These are phyloP conservation scores for Pachyseris speciosa DNA, from an alignment of 64 coral and sea anemone species.

Conservation along the genomic window DNA sequence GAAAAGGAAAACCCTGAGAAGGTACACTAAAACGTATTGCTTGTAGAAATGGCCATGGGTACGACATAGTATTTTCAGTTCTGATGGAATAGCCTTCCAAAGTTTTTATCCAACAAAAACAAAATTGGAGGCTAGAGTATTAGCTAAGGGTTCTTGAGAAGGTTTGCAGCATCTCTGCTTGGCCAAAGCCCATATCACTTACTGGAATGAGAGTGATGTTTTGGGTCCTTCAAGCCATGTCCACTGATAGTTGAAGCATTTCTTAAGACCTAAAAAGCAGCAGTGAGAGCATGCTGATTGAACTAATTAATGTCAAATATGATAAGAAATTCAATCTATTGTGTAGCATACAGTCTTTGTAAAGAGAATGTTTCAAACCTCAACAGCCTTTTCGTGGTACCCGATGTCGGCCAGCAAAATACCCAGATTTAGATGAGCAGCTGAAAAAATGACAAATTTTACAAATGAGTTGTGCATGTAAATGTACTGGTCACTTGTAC, in stretches of 20 bases:
- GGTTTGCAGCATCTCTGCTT: no score
- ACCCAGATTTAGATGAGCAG: conserved; percentile 73
- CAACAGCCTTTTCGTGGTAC: conserved; percentile 28
- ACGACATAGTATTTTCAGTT: no score
- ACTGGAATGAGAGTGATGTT: conserved; percentile 81
- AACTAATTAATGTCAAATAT: neutral
- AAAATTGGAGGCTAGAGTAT: no score
- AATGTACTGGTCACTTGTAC: no score
- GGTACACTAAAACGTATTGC: no score
- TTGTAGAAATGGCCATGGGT: no score
- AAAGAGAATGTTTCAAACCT: neutral
- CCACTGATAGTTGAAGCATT: conserved; percentile 84
- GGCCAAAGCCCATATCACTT: conserved; percentile 6
- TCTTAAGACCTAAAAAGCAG: conserved; percentile 60
- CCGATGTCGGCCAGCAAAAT: conserved; percentile 61
- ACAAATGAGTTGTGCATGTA: no score
- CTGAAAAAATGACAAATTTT: neutral
- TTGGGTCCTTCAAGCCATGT: conserved; percentile 88
- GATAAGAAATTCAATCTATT: no score
- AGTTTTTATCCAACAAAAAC: no score
- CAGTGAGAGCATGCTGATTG: neutral
- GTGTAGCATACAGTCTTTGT: neutral
- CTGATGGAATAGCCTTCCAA: no score
- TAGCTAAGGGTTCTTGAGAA: no score
- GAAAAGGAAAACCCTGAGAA: no score